Evolutionary conservation across 2,888 invertebrate species (phyloP).

Genomic region (Drosophila ezoana): DNA sequence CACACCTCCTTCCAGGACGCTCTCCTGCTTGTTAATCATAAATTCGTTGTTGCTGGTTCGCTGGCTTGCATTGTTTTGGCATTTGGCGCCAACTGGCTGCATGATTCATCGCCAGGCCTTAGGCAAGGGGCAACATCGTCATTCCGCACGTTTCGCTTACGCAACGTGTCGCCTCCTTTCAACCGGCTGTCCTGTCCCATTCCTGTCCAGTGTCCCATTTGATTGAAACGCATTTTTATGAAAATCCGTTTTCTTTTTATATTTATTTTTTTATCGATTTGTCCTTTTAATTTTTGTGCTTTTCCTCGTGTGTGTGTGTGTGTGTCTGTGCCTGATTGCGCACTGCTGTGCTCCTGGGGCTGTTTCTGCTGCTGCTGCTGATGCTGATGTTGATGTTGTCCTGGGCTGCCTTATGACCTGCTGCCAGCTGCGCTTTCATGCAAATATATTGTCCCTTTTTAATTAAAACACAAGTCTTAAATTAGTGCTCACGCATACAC

Average conservation of each 20-base stretch:
- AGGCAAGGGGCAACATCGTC: conserved; percentile 26
- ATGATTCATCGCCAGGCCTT: conserved; percentile 65
- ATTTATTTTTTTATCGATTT: conserved; percentile 67
- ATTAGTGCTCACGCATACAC: conserved; percentile 53
- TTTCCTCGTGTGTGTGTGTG: conserved; percentile 7
- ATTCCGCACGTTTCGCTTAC: conserved; percentile 63
- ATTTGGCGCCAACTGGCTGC: conserved; percentile 77
- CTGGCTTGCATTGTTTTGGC: conserved; percentile 72
- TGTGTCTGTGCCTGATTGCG: conserved; percentile 41
- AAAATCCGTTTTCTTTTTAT: conserved; percentile 54
- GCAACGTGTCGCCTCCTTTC: conserved; percentile 53
- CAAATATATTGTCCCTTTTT: conserved; percentile 75
- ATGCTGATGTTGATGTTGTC: conserved; percentile 45
- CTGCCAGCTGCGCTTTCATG: conserved; percentile 72
- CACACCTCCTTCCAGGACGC: neutral
- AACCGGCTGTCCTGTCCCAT: neutral
- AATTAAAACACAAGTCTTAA: conserved; percentile 75
- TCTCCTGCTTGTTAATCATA: conserved; percentile 57
- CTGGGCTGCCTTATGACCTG: conserved; percentile 63
- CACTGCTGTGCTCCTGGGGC: conserved; percentile 35
- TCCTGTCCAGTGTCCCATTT: conserved; percentile 27
- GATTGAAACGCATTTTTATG: conserved; percentile 70
- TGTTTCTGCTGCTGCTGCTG: conserved; percentile 18
- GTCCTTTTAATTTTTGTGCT: conserved; percentile 67
- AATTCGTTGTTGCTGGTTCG: conserved; percentile 48